Conservation (phyloP, 2,888 invertebrate genomes). For the Phalangium opilio region DNA sequence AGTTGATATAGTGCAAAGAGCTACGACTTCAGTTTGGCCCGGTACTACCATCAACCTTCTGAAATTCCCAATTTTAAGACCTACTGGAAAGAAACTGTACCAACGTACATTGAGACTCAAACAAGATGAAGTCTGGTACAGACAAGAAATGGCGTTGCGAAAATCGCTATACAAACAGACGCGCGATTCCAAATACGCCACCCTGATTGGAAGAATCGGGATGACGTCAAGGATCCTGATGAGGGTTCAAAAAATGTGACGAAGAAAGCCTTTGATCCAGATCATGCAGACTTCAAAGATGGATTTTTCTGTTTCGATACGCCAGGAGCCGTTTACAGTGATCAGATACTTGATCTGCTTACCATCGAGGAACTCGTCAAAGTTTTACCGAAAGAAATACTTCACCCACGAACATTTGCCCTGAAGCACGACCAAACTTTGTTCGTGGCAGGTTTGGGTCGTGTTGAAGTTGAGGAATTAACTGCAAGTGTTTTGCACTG, state of each 20-base stretch:
- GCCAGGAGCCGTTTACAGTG: slow-evolving; percentile 1
- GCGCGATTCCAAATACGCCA: slow-evolving; percentile 38
- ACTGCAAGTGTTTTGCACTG: slow-evolving; percentile 26
- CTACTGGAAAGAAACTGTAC: slow-evolving; percentile 43
- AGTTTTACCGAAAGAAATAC: slow-evolving; percentile 50
- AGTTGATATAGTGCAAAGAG: slow-evolving; percentile 63
- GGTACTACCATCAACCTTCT: slow-evolving; percentile 79
- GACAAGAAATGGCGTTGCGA: slow-evolving; percentile 38
- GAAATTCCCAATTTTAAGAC: slow-evolving; percentile 78
- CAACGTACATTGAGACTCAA: slow-evolving; percentile 45
- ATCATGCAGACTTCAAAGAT: slow-evolving; percentile 21
- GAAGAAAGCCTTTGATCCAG: slow-evolving; percentile 15
- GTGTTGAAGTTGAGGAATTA: slow-evolving; percentile 45
- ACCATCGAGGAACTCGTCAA: slow-evolving; percentile 66
- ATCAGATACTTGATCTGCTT: slow-evolving; percentile 50
- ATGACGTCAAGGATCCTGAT: slow-evolving; percentile 6
- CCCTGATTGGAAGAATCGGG: slow-evolving; percentile 39
- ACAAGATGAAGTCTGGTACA: slow-evolving; percentile 34
- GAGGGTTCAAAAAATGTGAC: not conserved
- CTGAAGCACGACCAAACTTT: slow-evolving; percentile 50
- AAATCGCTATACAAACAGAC: slow-evolving; percentile 38
- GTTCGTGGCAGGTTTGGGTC: slow-evolving; percentile 70
- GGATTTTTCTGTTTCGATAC: slow-evolving; percentile 45
- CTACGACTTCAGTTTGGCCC: slow-evolving; percentile 88
- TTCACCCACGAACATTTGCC: slow-evolving; percentile 59